phyloP scores from a whole-genome alignment of 1,140 invertebrate species.

The Hypsibius dujardini region DNA sequence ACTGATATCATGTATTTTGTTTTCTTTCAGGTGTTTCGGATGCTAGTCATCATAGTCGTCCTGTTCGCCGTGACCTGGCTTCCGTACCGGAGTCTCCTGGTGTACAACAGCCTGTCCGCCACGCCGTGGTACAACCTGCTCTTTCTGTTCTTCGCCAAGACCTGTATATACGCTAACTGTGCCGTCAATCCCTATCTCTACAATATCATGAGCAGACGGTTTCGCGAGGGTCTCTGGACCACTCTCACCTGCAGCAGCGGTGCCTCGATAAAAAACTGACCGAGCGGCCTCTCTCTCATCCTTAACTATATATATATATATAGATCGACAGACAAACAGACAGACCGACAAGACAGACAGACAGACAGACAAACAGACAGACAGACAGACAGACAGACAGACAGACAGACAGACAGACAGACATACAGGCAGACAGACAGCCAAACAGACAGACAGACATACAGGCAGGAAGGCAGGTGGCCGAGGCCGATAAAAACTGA shows the following conservation, averaged over 20 bases:
- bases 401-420: too few relatives aligned
- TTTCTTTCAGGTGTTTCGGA: background rate
- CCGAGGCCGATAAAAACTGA: too few relatives aligned
- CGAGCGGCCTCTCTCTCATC: background rate
- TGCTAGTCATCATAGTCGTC: background rate
- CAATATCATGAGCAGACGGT: background rate
- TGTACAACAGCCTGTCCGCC: background rate
- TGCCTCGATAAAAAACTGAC: background rate
- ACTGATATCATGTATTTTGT: too few relatives aligned
- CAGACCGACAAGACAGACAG: too few relatives aligned
- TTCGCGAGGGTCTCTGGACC: background rate
- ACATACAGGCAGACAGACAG: too few relatives aligned
- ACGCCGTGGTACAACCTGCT: background rate
- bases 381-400: too few relatives aligned
- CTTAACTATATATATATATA: too few relatives aligned
- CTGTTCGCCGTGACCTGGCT: background rate
- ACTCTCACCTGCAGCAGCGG: too few relatives aligned
- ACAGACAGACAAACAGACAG: too few relatives aligned
- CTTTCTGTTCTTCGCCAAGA: slow-evolving; percentile 1
- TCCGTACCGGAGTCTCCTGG: background rate
- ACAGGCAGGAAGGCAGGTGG: too few relatives aligned
- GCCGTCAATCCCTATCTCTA: background rate
- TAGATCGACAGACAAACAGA: too few relatives aligned
- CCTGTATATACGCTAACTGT: slow-evolving; percentile 1
- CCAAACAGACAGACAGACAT: too few relatives aligned